phyloP scores from a whole-genome alignment of 2,113 vertebrate genomes.

The Pedionomus torquatus region DNA sequence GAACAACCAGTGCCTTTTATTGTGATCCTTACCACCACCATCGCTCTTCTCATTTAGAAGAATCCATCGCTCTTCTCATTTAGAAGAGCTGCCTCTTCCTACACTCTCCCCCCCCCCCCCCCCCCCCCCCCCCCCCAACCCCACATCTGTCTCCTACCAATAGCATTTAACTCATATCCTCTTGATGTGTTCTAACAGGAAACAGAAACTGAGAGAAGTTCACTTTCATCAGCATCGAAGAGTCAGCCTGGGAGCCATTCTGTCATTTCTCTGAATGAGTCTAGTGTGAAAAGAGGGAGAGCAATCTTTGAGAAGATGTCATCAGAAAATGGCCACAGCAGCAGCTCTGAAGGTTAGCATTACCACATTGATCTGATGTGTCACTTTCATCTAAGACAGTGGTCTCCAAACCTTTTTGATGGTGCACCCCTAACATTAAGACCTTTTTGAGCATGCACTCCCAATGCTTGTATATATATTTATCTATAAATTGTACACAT shows the following conservation, averaged over 20 bases:
- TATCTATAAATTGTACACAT: not conserved
- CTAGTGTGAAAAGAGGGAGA: constrained; percentile 68
- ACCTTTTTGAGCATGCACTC: not conserved
- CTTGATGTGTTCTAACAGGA: constrained; percentile 77
- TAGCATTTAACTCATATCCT: constrained; percentile 60
- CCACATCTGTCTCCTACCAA: constrained; percentile 46
- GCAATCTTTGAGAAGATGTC: constrained; percentile 75
- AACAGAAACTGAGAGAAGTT: constrained; percentile 70
- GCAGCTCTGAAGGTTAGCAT: constrained; percentile 72
- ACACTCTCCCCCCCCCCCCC: not conserved
- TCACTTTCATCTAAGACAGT: not conserved
- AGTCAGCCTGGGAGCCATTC: constrained; percentile 58
- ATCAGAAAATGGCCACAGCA: constrained; percentile 58
- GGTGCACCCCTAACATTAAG: not conserved
- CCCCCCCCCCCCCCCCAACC: not conserved
- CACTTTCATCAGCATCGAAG: constrained; percentile 59
- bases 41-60: not conserved
- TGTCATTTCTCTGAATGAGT: constrained; percentile 38
- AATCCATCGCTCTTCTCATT: not conserved
- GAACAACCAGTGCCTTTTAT: not conserved
- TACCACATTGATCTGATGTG: not conserved
- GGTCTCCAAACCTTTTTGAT: not conserved
- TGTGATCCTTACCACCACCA: constrained; percentile 13
- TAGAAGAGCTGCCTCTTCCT: not conserved
- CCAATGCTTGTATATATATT: not conserved